A percentile compares a stretch with the other conserved stretches of the same genome.
Evolutionary conservation across 2,113 vertebrate genomes (phyloP).

Genomic region (Cyprinodon tularosa): DNA sequence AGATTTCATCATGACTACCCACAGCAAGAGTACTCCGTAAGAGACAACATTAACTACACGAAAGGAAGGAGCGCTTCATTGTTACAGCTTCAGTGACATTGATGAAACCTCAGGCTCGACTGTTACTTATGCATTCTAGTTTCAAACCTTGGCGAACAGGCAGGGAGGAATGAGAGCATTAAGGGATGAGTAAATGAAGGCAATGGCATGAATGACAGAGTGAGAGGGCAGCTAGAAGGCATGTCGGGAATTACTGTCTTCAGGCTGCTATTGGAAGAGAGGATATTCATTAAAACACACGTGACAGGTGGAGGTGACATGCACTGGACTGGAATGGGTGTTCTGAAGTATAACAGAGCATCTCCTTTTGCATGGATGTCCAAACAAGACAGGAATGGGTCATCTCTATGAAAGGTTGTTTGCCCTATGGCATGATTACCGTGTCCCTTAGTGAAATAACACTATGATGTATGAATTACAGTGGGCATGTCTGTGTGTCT

Average conservation of each 20-base stretch:
- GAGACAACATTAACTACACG: constrained; percentile 60
- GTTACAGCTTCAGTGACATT: constrained; percentile 47
- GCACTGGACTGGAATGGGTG: constrained; percentile 45
- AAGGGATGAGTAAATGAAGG: constrained; percentile 42
- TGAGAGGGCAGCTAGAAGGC: constrained; percentile 48
- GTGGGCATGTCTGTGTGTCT: constrained; percentile 23
- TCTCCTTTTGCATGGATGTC: constrained; percentile 33
- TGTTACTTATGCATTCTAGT: constrained; percentile 54
- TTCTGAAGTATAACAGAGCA: constrained; percentile 35
- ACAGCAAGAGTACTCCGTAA: constrained; percentile 54
- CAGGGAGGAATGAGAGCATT: constrained; percentile 61
- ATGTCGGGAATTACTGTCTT: constrained; percentile 62
- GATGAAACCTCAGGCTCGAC: constrained; percentile 56
- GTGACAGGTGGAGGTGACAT: constrained; percentile 58
- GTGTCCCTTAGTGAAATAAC: constrained; percentile 40
- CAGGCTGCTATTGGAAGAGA: constrained; percentile 62
- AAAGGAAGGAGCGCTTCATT: constrained; percentile 27
- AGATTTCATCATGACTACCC: constrained; percentile 69
- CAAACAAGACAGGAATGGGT: constrained; percentile 39
- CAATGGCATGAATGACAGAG: constrained; percentile 45
- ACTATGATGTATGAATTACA: constrained; percentile 31
- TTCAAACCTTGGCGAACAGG: constrained; percentile 59
- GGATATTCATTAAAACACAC: constrained; percentile 70
- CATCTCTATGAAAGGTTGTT: constrained; percentile 37
- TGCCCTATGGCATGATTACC: constrained; percentile 38